A percentile compares a stretch with the other conserved stretches of the same genome.
Conservation (phyloP, 2,113 vertebrate species). For the Myotis lucifugus region DNA sequence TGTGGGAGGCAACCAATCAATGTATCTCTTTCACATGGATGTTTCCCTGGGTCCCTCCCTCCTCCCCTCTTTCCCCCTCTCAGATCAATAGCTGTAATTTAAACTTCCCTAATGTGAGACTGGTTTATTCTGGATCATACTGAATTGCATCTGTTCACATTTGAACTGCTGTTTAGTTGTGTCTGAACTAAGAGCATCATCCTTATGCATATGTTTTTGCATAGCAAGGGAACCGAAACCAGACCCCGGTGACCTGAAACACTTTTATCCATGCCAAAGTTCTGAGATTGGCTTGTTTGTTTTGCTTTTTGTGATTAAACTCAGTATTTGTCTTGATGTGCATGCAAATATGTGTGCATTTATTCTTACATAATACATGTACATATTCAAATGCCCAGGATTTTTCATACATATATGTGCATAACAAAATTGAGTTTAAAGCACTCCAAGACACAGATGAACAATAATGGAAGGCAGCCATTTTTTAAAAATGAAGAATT, state of each 20-base stretch:
- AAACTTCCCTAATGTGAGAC: conserved; percentile 55
- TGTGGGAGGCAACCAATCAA: too few relatives aligned
- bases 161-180: conserved; percentile 66
- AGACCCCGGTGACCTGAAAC: neutral
- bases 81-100: neutral
- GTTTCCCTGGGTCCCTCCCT: too few relatives aligned
- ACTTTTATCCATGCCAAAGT: neutral
- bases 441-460: conserved; percentile 71
- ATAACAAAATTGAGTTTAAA: conserved; percentile 56
- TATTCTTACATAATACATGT: conserved; percentile 24
- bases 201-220: conserved; percentile 12
- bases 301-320: conserved; percentile 49
- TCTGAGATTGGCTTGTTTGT: neutral
- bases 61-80: too few relatives aligned
- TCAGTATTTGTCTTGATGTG: conserved; percentile 45
- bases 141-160: conserved; percentile 60
- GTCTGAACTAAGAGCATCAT: neutral
- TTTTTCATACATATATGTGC: conserved; percentile 24
- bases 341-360: conserved; percentile 43
- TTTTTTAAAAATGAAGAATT: conserved; percentile 80
- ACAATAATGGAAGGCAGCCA: conserved; percentile 84
- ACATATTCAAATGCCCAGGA: conserved; percentile 40
- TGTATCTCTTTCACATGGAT: too few relatives aligned
- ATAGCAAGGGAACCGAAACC: neutral
- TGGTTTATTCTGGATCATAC: conserved; percentile 68